These are phyloP conservation scores for Geotrupes spiniger DNA, from an alignment of 2,888 invertebrate genomes.

Conservation along the genomic window DNA sequence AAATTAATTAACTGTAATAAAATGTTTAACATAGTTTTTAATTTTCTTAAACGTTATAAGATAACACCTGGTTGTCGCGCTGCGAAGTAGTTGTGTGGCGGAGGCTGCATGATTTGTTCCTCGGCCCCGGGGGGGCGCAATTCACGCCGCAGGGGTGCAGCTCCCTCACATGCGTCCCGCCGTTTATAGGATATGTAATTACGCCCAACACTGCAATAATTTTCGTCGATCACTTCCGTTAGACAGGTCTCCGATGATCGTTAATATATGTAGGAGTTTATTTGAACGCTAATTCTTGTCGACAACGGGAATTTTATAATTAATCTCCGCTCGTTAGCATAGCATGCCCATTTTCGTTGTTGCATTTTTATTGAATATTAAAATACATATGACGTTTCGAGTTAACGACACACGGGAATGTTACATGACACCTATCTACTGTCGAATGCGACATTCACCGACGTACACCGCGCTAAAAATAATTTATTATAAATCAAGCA, in stretches of 20 bases:
- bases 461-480: background rate
- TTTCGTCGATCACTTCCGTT: constrained; percentile 34
- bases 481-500: constrained; percentile 4
- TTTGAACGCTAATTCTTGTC: constrained; percentile 16
- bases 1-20: too few species aligned
- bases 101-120: constrained; percentile 27
- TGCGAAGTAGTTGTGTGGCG: constrained; percentile 1
- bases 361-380: too few species aligned
- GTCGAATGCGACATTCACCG: background rate
- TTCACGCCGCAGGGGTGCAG: constrained; percentile 26
- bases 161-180: constrained; percentile 26
- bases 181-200: constrained; percentile 35
- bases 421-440: too few species aligned
- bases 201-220: constrained; percentile 33
- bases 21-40: too few species aligned
- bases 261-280: constrained; percentile 23
- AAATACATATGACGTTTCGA: too few species aligned
- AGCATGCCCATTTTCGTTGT: background rate
- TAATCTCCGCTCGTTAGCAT: background rate
- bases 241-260: constrained; percentile 26
- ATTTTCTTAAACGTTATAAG: background rate
- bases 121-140: constrained; percentile 26
- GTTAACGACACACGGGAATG: too few species aligned
- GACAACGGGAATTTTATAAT: background rate
- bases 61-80: background rate